Evolutionary conservation across 2,888 invertebrate genomes (phyloP), one percentile per base, ranked within the genome.

Genomic region (Noctua comes): DNA sequence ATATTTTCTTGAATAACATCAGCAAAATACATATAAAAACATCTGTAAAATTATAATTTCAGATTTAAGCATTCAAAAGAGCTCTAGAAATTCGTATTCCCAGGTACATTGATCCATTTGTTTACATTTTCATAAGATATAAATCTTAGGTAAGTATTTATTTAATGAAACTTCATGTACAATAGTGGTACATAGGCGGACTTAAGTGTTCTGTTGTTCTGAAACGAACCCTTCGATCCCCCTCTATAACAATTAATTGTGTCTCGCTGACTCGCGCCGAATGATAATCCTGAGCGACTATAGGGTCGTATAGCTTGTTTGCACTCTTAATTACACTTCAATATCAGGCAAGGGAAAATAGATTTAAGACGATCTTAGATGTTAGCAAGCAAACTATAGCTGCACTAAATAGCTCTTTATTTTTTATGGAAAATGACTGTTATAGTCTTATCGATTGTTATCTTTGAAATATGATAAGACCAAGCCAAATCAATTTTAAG

Each of bases 251-350:
- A 68, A 76, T 80, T 85, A 77, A 77, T 82, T 48, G 72, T 57
- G 40, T 73, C 57, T 68, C 51, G 64, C 24, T 54, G 75, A 70
- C 66, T 83, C 57, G 54, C 13, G 40, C 75, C 27, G 72, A 62
- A 76, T 75, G 68, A 66, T 66, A 70, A 84, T 64, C 64, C 27
- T 66, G 66, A 78, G 18, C 51, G 69, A 48, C 72, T 75, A 48
- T 24, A n/a, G n/a, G n/a, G n/a, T n/a, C n/a, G n/a, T n/a, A n/a
- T n/a, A 65, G 66, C 54, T 51, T 31, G 79, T 68, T 51, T 68
- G 74, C 74, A 84, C 57, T 84, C 84, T 65, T 83, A 79, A 83
- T 84, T 83, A 72, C 68, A 79, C 71, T 83, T 83, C 83, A 82
- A 68, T 78, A 82, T 62, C 83, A 77, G 78, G 66, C 68, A 24